Percentiles rank a stretch among this genome's conserved stretches.
These are phyloP conservation scores for Bostrychus sinensis DNA, from an alignment of 2,113 vertebrate genomes.

Conservation along the genomic window DNA sequence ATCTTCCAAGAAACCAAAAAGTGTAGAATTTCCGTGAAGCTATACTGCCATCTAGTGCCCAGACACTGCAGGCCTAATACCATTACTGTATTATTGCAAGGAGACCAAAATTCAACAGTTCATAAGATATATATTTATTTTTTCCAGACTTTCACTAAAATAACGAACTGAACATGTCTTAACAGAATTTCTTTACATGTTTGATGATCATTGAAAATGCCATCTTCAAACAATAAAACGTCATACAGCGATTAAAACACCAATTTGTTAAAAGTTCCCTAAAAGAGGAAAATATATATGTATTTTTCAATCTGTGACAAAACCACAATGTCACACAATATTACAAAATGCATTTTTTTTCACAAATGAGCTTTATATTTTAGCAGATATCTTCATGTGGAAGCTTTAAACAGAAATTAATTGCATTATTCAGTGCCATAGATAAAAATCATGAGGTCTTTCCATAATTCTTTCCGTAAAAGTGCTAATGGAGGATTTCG, in stretches of 20 bases:
- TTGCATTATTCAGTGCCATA: constrained; percentile 50
- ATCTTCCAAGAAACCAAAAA: constrained; percentile 23
- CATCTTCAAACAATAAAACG: constrained; percentile 63
- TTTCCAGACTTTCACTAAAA: constrained; percentile 66
- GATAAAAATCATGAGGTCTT: constrained; percentile 53
- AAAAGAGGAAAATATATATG: constrained; percentile 48
- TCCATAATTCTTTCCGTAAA: constrained; percentile 40
- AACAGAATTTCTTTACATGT: constrained; percentile 50
- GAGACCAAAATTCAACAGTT: constrained; percentile 32
- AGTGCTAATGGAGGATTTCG: constrained; percentile 62
- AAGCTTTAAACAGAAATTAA: constrained; percentile 46
- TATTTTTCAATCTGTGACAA: constrained; percentile 49
- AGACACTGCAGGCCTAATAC: neutral
- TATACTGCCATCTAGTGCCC: constrained; percentile 66
- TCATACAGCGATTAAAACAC: constrained; percentile 64
- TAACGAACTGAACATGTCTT: constrained; percentile 66
- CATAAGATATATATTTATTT: constrained; percentile 70
- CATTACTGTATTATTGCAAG: neutral
- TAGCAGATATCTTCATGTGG: constrained; percentile 48
- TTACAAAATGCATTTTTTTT: constrained; percentile 65
- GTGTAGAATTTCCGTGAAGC: constrained; percentile 7
- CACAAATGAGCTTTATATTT: constrained; percentile 46
- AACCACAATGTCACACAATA: constrained; percentile 47
- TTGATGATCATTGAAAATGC: constrained; percentile 50
- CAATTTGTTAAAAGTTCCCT: constrained; percentile 66